A percentile compares a stretch with the other conserved stretches of the same genome.
phyloP scores from a whole-genome alignment of 2,113 vertebrate species.

The Nibea albiflora region DNA sequence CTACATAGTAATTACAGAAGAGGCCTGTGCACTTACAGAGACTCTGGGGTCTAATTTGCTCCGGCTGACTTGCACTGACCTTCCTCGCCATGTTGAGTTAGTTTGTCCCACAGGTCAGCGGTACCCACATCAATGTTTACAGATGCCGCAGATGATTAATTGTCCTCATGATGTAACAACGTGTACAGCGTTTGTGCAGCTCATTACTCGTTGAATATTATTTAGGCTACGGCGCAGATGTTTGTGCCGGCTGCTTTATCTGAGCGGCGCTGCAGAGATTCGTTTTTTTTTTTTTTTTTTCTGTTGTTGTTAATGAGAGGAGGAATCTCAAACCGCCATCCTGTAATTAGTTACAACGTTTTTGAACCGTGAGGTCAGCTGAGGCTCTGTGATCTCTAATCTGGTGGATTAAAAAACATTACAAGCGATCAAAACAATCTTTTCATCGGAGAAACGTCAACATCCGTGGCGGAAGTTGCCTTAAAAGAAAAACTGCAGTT shows the following conservation, averaged over 20 bases:
- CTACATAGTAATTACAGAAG: constrained; percentile 41
- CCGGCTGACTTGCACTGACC: constrained; percentile 24
- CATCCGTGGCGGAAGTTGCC: too few relatives aligned
- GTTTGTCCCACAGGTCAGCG: constrained; percentile 27
- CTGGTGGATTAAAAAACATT: background rate
- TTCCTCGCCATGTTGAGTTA: constrained; percentile 12
- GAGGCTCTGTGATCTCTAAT: constrained; percentile 1
- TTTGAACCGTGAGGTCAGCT: background rate
- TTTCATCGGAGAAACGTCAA: background rate
- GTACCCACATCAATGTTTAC: constrained; percentile 43
- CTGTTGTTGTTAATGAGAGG: constrained; percentile 6
- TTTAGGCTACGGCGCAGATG: background rate
- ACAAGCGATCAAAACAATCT: background rate
- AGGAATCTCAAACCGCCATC: constrained; percentile 2
- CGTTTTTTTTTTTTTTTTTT: background rate
- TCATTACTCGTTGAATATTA: background rate
- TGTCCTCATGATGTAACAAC: constrained; percentile 10
- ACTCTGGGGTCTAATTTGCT: constrained; percentile 46
- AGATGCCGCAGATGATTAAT: constrained; percentile 33
- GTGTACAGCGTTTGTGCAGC: background rate
- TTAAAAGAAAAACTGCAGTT: too few relatives aligned
- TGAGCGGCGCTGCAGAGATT: background rate
- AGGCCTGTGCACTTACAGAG: background rate
- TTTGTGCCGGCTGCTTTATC: background rate
- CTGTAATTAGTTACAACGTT: constrained; percentile 9